Percentiles rank a stretch among this genome's conserved stretches.
phyloP scores from a whole-genome alignment of 2,113 vertebrate genomes.

The Glaucidium brasilianum region DNA sequence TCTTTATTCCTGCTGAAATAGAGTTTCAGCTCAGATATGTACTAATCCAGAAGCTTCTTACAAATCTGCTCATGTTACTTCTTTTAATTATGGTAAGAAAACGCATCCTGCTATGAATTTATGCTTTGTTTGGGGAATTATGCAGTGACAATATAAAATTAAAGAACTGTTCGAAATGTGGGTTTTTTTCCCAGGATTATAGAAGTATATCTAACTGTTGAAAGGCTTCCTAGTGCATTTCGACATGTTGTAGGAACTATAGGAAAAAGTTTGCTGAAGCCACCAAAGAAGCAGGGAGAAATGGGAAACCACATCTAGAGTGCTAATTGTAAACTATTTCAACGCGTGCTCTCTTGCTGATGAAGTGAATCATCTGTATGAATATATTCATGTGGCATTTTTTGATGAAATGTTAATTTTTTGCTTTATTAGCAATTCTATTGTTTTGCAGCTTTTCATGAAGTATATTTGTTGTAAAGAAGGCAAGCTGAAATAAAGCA shows the following conservation, averaged over 20 bases:
- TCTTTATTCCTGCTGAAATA: neutral
- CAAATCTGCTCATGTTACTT: neutral
- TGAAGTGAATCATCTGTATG: constrained; percentile 52
- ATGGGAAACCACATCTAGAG: constrained; percentile 52
- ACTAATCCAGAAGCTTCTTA: neutral
- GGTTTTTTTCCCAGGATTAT: neutral
- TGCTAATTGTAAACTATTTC: constrained; percentile 50
- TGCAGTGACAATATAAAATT: neutral
- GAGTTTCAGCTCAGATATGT: neutral
- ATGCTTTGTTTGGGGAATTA: neutral
- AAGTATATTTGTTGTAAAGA: constrained; percentile 50
- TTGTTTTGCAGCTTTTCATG: constrained; percentile 53
- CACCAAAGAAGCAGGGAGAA: constrained; percentile 33
- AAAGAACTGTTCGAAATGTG: neutral
- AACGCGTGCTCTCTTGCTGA: constrained; percentile 43
- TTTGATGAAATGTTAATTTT: constrained; percentile 63
- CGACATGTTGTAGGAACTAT: neutral
- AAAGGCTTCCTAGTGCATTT: constrained; percentile 38
- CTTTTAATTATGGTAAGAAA: neutral
- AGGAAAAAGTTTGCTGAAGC: constrained; percentile 32
- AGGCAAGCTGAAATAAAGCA: constrained; percentile 63
- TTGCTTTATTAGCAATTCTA: constrained; percentile 52
- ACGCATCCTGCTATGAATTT: neutral
- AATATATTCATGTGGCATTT: constrained; percentile 56
- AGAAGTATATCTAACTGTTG: neutral